phyloP scores from a whole-genome alignment of 2,113 vertebrate genomes.

The Pungitius pungitius region DNA sequence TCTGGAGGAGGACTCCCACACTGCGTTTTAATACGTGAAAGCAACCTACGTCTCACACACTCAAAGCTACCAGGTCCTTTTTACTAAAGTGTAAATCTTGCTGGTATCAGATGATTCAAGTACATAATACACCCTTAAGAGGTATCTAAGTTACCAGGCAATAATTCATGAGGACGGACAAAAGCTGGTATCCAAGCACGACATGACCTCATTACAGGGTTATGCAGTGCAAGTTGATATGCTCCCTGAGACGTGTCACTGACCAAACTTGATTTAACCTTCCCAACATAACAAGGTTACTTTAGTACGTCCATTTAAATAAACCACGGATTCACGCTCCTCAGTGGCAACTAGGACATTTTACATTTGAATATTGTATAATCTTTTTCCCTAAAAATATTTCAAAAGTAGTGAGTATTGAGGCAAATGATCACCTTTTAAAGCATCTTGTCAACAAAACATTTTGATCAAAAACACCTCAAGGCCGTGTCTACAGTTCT shows the following conservation, averaged over 20 bases:
- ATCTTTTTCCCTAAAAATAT: neutral
- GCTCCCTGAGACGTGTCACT: conserved; percentile 21
- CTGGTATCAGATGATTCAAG: conserved; percentile 39
- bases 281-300: neutral
- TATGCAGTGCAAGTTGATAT: conserved; percentile 57
- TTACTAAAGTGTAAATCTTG: conserved; percentile 18
- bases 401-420: neutral
- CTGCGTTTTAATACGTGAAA: neutral
- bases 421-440: neutral
- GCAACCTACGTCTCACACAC: neutral
- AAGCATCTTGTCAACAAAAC: neutral
- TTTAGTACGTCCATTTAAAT: neutral
- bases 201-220: conserved; percentile 59
- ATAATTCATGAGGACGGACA: conserved; percentile 72
- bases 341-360: neutral
- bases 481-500: too few relatives aligned
- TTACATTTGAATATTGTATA: neutral
- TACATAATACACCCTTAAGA: conserved; percentile 58
- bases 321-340: neutral
- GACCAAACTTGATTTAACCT: conserved; percentile 53
- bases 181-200: conserved; percentile 55
- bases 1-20: too few relatives aligned
- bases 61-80: neutral
- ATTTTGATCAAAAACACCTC: neutral
- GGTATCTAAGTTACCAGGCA: conserved; percentile 60